Evolutionary conservation across 1,140 invertebrate genomes (phyloP).

Genomic region (Drosophila rhopaloa): DNA sequence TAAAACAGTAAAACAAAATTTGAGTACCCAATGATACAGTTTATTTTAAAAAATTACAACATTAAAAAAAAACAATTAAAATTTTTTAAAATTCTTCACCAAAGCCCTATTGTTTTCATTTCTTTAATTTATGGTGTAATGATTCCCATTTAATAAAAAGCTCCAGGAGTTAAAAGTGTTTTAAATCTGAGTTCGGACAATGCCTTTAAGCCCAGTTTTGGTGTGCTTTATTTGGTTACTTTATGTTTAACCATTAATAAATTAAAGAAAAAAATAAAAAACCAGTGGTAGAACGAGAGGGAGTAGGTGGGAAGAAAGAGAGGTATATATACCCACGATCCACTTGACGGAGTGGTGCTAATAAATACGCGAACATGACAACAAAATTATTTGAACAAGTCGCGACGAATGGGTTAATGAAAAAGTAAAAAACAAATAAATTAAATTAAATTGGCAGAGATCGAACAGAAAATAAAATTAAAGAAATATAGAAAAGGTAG

Average conservation of each 20-base stretch:
- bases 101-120: slow-evolving; percentile 34
- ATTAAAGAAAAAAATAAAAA: slow-evolving; percentile 14
- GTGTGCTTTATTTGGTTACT: slow-evolving; percentile 4
- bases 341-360: slow-evolving; percentile 62
- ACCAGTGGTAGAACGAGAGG: slow-evolving; percentile 21
- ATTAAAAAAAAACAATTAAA: not conserved
- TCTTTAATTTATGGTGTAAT: no score
- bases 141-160: no score
- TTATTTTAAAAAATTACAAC: not conserved
- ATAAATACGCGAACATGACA: slow-evolving; percentile 55
- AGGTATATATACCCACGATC: slow-evolving; percentile 4
- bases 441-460: slow-evolving; percentile 55
- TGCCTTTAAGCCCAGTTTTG: slow-evolving; percentile 8
- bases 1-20: not conserved
- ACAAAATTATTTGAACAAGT: slow-evolving; percentile 51
- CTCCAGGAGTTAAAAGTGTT: no score
- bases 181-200: no score
- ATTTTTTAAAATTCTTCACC: not conserved
- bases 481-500: not conserved
- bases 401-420: slow-evolving; percentile 19
- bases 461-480: slow-evolving; percentile 6
- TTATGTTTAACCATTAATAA: slow-evolving; percentile 3
- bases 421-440: slow-evolving; percentile 38
- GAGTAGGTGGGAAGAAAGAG: not conserved
- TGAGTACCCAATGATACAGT: no score